Conservation (phyloP, 23 tunicate species). For the Botrylloides violaceus region DNA sequence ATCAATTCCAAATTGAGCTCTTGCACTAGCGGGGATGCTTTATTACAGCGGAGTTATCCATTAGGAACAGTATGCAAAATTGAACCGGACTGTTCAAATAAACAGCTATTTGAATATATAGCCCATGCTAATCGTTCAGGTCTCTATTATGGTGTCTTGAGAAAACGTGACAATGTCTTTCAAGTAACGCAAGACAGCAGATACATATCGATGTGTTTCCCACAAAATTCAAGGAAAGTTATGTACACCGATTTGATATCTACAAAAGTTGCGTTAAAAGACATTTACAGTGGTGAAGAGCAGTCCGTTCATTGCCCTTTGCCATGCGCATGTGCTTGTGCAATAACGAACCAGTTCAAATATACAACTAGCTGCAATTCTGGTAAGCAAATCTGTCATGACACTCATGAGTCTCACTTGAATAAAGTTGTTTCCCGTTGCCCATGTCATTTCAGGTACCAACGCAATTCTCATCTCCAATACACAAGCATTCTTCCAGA, state of each 20-base stretch:
- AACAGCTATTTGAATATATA: neutral
- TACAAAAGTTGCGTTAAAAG: too few relatives aligned
- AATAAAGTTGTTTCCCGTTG: neutral
- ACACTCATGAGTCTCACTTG: too few relatives aligned
- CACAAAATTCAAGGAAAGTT: neutral
- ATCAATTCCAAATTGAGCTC: neutral
- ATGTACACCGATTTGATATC: neutral
- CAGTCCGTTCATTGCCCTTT: neutral
- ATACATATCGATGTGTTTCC: neutral
- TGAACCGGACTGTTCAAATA: neutral
- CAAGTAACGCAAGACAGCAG: too few relatives aligned
- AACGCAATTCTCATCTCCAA: slow-evolving; percentile 1
- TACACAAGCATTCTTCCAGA: neutral
- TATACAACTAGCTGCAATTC: neutral
- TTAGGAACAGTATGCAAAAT: neutral
- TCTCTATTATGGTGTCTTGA: too few relatives aligned
- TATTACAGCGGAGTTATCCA: neutral
- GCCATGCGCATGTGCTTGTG: neutral
- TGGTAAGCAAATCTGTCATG: neutral
- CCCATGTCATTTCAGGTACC: neutral
- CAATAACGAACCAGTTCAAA: neutral
- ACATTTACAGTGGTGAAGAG: too few relatives aligned
- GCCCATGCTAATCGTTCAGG: neutral
- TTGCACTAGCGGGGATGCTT: neutral
- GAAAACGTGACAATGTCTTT: too few relatives aligned